A percentile compares a stretch with the other conserved stretches of the same genome.
Evolutionary conservation across 2,797 vertebrate species (phyloP).

Genomic region (Ambastaia sidthimunki): DNA sequence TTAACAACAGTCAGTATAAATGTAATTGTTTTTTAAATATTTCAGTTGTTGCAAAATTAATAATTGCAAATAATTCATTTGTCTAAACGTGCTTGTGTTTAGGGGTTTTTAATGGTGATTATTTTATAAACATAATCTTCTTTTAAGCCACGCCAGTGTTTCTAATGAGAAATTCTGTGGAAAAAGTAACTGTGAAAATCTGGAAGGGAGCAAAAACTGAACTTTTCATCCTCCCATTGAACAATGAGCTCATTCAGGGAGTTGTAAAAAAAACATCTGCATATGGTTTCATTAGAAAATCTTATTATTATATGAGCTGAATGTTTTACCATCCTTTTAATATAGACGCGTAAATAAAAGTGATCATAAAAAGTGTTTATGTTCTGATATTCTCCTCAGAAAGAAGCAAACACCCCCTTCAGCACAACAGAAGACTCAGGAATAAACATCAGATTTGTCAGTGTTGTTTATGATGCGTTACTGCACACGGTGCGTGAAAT

Average conservation of each 20-base stretch:
- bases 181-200: conserved; percentile 44
- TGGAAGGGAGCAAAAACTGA: conserved; percentile 47
- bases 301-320: conserved; percentile 25
- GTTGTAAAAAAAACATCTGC: conserved; percentile 48
- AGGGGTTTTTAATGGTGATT: background rate
- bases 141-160: conserved; percentile 26
- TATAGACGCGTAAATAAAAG: conserved; percentile 1
- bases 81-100: conserved; percentile 9
- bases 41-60: background rate
- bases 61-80: conserved; percentile 4
- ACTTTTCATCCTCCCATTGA: conserved; percentile 48
- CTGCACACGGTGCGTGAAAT: conserved; percentile 85
- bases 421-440: conserved; percentile 93
- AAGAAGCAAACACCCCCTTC: conserved; percentile 84
- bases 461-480: conserved; percentile 90
- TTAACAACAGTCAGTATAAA: conserved; percentile 3
- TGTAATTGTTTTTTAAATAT: background rate
- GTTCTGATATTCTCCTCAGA: conserved; percentile 73
- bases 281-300: conserved; percentile 43
- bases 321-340: conserved; percentile 29
- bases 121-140: conserved; percentile 3
- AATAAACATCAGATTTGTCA: conserved; percentile 91
- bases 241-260: conserved; percentile 62
- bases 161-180: conserved; percentile 43
- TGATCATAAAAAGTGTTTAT: background rate